phyloP scores from a whole-genome alignment of 2,888 invertebrate species.

The Argyresthia albistria region DNA sequence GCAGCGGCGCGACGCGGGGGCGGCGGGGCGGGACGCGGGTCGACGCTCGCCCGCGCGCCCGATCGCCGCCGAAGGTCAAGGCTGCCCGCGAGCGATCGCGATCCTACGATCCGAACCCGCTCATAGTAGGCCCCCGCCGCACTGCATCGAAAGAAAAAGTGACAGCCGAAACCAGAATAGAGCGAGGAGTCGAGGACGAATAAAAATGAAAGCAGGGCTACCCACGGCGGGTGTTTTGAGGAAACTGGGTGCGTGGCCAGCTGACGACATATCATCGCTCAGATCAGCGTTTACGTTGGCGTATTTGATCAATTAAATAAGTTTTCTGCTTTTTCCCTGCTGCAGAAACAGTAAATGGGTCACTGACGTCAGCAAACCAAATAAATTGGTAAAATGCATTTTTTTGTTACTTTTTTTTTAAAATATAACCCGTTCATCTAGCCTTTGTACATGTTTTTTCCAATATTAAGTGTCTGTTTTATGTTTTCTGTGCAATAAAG shows the following conservation, averaged over 20 bases:
- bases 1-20: slow-evolving; percentile 17
- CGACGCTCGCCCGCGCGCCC: slow-evolving; percentile 61
- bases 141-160: slow-evolving; percentile 67
- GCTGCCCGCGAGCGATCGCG: slow-evolving; percentile 45
- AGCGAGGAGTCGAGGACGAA: slow-evolving; percentile 60
- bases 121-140: slow-evolving; percentile 11
- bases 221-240: slow-evolving; percentile 9
- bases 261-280: no score
- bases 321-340: no score
- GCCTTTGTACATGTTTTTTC: no score
- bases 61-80: slow-evolving; percentile 66
- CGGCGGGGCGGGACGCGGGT: slow-evolving; percentile 30
- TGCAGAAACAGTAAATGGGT: no score
- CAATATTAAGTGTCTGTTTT: no score
- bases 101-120: slow-evolving; percentile 30
- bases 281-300: no score
- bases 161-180: slow-evolving; percentile 68
- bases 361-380: no score
- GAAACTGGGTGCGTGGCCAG: not conserved
- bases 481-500: no score
- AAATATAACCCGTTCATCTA: no score
- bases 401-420: no score
- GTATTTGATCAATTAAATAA: no score
- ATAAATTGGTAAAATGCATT: no score
- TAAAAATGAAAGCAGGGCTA: slow-evolving; percentile 69